Conservation (phyloP, 2,113 vertebrate genomes). For the Noturus placidus region DNA sequence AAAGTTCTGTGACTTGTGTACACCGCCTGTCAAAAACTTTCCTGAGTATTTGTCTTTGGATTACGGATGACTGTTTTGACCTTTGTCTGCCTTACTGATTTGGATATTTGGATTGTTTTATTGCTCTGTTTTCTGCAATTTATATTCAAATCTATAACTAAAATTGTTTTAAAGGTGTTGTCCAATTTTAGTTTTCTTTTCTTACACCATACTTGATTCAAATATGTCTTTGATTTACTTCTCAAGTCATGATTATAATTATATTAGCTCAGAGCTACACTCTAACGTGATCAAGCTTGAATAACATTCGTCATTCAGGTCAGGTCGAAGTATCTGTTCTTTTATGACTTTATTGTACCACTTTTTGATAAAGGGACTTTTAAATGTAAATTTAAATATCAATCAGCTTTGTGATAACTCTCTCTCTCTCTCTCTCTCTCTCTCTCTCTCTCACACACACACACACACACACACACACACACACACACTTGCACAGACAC, state of each 20-base stretch:
- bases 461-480: slow-evolving; percentile 23
- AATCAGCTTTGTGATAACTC: slow-evolving; percentile 14
- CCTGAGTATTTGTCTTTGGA: background rate
- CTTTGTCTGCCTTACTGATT: background rate
- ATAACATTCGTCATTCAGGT: background rate
- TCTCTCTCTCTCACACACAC: background rate
- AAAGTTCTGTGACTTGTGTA: background rate
- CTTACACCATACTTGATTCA: background rate
- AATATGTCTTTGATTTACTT: background rate
- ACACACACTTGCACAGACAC: slow-evolving; percentile 3
- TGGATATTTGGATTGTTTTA: background rate
- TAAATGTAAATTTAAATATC: slow-evolving; percentile 41
- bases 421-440: background rate
- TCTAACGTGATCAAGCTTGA: background rate
- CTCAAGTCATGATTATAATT: background rate
- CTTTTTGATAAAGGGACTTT: background rate
- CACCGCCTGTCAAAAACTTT: background rate
- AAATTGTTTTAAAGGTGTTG: background rate
- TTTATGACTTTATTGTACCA: background rate
- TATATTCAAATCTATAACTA: background rate
- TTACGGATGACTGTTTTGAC: background rate
- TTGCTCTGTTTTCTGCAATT: background rate
- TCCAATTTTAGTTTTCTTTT: background rate
- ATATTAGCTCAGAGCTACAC: background rate
- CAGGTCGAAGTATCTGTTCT: slow-evolving; percentile 3